Evolutionary conservation across 2,888 invertebrate genomes (phyloP).

Genomic region (Noctua comes): DNA sequence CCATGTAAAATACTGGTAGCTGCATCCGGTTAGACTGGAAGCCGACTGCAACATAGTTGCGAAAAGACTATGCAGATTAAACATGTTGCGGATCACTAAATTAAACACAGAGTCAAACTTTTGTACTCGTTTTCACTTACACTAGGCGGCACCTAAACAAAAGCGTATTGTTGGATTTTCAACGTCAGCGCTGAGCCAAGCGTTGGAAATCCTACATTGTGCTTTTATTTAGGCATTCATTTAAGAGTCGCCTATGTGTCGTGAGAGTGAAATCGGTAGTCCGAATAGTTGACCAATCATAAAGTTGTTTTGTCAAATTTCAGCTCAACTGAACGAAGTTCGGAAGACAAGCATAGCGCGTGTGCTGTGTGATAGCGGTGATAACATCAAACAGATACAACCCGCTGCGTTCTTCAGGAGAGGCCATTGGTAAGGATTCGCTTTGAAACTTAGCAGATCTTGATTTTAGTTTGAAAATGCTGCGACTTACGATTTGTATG

Average conservation of each 20-base stretch:
- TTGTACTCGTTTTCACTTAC: not conserved
- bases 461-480: not conserved
- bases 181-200: not conserved
- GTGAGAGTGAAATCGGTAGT: not conserved
- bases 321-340: conserved; percentile 87
- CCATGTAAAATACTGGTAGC: no score
- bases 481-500: no score
- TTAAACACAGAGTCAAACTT: no score
- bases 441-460: not conserved
- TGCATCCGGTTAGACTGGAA: no score
- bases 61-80: no score
- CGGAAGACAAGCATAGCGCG: conserved; percentile 92
- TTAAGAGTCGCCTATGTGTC: not conserved
- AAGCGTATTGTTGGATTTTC: no score
- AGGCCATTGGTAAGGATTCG: conserved; percentile 56
- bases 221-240: not conserved
- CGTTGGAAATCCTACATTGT: not conserved
- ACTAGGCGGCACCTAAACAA: no score
- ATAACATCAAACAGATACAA: conserved; percentile 89
- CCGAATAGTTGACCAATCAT: not conserved
- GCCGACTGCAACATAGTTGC: no score
- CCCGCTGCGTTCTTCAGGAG: conserved; percentile 63
- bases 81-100: no score
- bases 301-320: not conserved
- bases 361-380: conserved; percentile 93